These are phyloP conservation scores for Penelope pileata DNA, from an alignment of 2,113 vertebrate genomes.

Conservation along the genomic window DNA sequence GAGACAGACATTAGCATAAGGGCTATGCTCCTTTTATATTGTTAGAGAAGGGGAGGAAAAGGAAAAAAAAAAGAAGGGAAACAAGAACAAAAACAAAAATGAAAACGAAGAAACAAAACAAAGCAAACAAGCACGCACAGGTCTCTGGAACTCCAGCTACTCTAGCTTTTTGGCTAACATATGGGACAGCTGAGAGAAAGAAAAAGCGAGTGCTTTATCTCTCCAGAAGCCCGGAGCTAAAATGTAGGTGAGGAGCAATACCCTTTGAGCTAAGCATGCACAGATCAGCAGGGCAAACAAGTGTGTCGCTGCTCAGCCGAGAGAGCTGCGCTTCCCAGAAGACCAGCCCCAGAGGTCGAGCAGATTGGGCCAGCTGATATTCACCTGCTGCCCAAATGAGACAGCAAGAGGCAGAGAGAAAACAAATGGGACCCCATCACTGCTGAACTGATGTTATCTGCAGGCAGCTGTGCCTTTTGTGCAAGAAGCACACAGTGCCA, in stretches of 20 bases:
- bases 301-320: background rate
- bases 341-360: background rate
- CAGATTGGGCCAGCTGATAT: conserved; percentile 62
- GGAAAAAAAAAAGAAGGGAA: too few relatives aligned
- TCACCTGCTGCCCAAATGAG: conserved; percentile 62
- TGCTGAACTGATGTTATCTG: conserved; percentile 69
- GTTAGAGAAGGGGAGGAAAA: background rate
- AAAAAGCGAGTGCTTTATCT: background rate
- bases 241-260: background rate
- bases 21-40: too few relatives aligned
- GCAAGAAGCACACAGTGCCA: conserved; percentile 40
- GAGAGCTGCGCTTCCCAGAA: background rate
- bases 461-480: conserved; percentile 72
- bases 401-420: conserved; percentile 26
- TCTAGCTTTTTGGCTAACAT: background rate
- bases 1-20: too few relatives aligned
- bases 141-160: background rate
- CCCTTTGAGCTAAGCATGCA: background rate
- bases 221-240: background rate
- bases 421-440: conserved; percentile 45
- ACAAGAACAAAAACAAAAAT: too few relatives aligned
- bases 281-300: conserved; percentile 32
- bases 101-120: too few relatives aligned
- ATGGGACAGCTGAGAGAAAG: background rate
- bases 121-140: background rate